These are phyloP conservation scores for Jaculus jaculus DNA, from an alignment of 2,113 vertebrate species.

Conservation along the genomic window DNA sequence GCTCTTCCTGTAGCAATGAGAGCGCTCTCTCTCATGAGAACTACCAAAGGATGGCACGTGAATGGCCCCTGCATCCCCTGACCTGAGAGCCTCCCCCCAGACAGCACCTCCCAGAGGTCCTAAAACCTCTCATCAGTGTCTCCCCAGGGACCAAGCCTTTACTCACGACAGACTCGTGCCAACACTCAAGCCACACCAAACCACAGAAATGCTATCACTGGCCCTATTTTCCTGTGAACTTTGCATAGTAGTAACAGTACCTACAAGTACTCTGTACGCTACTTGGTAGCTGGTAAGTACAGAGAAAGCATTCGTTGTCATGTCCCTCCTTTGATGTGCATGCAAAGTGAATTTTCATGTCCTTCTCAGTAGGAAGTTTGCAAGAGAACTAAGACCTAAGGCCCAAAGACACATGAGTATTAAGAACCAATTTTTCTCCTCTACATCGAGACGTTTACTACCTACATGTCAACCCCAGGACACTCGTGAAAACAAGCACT, in stretches of 20 bases:
- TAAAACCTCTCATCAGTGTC: too few relatives aligned
- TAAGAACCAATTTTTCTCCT: background rate
- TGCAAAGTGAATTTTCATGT: slow-evolving; percentile 13
- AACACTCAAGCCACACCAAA: background rate
- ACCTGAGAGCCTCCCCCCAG: background rate
- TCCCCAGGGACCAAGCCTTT: background rate
- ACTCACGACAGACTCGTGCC: too few relatives aligned
- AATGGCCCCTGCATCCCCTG: background rate
- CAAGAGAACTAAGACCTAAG: slow-evolving; percentile 7
- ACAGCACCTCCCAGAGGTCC: background rate
- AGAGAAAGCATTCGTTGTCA: background rate
- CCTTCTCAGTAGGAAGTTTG: background rate
- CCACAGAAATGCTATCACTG: background rate
- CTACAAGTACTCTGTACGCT: background rate
- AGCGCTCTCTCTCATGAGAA: background rate
- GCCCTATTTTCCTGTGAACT: background rate
- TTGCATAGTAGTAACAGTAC: background rate
- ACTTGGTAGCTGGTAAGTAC: background rate
- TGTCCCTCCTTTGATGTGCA: background rate
- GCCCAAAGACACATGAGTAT: background rate
- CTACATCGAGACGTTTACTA: background rate
- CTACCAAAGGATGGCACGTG: background rate
- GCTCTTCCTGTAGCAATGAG: background rate
- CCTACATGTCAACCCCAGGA: background rate
- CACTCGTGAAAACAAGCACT: background rate